Conservation (phyloP, 2,888 invertebrate species). For the Julus scandinavius region DNA sequence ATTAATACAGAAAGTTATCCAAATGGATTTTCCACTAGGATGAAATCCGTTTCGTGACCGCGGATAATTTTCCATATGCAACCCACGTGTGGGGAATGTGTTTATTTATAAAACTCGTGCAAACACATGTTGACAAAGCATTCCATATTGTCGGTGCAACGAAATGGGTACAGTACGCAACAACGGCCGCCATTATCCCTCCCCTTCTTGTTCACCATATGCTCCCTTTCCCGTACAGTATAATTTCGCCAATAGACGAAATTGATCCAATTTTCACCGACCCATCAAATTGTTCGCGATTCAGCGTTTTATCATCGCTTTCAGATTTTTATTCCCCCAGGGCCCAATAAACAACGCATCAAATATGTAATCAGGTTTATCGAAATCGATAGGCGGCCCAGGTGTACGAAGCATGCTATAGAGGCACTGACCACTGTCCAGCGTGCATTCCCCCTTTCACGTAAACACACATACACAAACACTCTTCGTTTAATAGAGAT, state of each 20-base stretch:
- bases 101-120: too few species aligned
- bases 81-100: too few species aligned
- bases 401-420: background rate
- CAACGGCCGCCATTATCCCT: background rate
- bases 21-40: too few species aligned
- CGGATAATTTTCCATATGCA: too few species aligned
- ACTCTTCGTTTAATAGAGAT: background rate
- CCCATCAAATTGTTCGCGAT: constrained; percentile 17
- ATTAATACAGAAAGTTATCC: too few species aligned
- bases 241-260: background rate
- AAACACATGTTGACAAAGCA: too few species aligned
- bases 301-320: constrained; percentile 10
- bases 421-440: background rate
- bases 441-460: too few species aligned
- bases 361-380: constrained; percentile 33
- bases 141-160: too few species aligned
- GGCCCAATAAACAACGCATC: constrained; percentile 30
- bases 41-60: too few species aligned
- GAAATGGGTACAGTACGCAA: too few species aligned
- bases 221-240: too few species aligned
- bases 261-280: constrained; percentile 25
- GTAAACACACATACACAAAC: too few species aligned
- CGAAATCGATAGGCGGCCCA: background rate
- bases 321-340: background rate
- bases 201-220: background rate